Percentiles rank a stretch among this genome's conserved stretches.
These are phyloP conservation scores for Antennarius maculatus DNA, from an alignment of 2,797 vertebrate species.

Conservation along the genomic window DNA sequence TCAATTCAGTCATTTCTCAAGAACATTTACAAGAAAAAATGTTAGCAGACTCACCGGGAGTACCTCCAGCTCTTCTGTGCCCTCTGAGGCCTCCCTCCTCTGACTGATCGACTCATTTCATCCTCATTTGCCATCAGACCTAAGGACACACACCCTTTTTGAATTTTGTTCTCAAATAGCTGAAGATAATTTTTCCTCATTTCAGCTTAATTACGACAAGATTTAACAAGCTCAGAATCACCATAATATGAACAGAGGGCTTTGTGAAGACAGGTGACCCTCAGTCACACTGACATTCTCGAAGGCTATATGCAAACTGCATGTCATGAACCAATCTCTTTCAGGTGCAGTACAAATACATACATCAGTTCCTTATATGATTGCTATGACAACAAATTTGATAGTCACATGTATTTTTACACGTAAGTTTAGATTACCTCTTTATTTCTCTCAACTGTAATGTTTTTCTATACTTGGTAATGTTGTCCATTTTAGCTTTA, in stretches of 20 bases:
- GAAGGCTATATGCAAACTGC: too few species aligned
- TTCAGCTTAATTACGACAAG: background rate
- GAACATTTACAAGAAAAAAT: background rate
- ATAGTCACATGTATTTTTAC: background rate
- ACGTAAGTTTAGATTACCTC: background rate
- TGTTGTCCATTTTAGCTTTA: background rate
- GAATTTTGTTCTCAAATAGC: background rate
- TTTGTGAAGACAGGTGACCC: background rate
- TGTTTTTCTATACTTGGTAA: background rate
- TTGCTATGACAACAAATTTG: background rate
- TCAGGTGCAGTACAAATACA: background rate
- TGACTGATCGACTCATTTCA: constrained; percentile 81
- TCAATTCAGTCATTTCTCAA: background rate
- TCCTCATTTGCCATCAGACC: constrained; percentile 88
- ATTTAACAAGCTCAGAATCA: background rate
- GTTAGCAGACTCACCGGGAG: constrained; percentile 84
- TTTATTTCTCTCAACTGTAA: background rate
- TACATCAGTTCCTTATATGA: background rate
- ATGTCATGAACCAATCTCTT: too few species aligned
- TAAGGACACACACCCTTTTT: constrained; percentile 47
- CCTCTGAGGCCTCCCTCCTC: constrained; percentile 78
- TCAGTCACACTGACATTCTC: background rate
- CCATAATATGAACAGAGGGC: background rate
- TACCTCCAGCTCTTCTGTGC: constrained; percentile 97
- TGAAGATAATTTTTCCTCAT: background rate